A percentile compares a stretch with the other conserved stretches of the same genome.
Evolutionary conservation across 2,888 invertebrate genomes (phyloP).

Genomic region (Dilophus febrilis): DNA sequence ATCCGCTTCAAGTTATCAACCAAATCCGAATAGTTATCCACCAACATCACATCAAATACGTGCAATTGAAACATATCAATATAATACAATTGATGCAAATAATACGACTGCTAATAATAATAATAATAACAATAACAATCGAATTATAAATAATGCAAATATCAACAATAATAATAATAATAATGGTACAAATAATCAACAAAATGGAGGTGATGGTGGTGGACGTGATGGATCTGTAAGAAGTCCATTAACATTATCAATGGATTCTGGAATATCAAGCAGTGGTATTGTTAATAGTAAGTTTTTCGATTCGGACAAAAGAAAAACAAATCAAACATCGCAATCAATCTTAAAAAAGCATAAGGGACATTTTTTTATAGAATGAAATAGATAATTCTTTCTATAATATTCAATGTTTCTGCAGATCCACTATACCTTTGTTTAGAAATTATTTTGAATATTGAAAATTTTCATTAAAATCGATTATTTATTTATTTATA

Average conservation of each 20-base stretch:
- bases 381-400: too few relatives aligned
- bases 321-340: too few relatives aligned
- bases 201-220: constrained; percentile 10
- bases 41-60: constrained; percentile 8
- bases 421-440: too few relatives aligned
- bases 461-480: too few relatives aligned
- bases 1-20: constrained; percentile 1
- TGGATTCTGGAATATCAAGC: constrained; percentile 74
- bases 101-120: not conserved
- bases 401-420: too few relatives aligned
- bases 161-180: not conserved
- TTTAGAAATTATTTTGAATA: too few relatives aligned
- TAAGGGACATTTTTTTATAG: too few relatives aligned
- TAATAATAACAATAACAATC: too few relatives aligned
- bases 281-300: constrained; percentile 17
- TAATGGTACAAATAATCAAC: not conserved
- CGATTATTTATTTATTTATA: not conserved
- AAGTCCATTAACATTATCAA: constrained; percentile 61
- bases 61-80: constrained; percentile 10
- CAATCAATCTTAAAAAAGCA: too few relatives aligned
- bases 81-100: constrained; percentile 2
- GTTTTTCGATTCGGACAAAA: too few relatives aligned
- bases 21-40: constrained; percentile 3
- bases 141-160: not conserved
- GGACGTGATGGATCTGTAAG: constrained; percentile 17